A percentile compares a stretch with the other conserved stretches of the same genome.
Conservation (phyloP, 2,888 invertebrate genomes). For the Syrista parreyssii region DNA sequence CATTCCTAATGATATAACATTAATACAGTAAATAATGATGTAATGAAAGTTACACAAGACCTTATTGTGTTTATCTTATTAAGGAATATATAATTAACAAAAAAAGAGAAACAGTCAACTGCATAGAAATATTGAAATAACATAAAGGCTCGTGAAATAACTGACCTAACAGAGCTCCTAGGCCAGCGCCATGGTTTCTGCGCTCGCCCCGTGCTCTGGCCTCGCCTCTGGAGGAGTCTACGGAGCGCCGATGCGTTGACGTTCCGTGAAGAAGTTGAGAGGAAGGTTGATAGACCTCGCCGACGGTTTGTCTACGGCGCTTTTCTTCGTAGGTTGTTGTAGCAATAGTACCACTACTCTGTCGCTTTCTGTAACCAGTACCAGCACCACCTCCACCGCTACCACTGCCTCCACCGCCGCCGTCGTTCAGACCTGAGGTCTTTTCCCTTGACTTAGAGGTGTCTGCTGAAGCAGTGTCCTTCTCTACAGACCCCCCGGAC, state of each 20-base stretch:
- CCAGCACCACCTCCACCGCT: slow-evolving; percentile 19
- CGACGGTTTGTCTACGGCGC: slow-evolving; percentile 55
- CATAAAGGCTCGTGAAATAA: background rate
- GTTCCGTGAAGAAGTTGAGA: slow-evolving; percentile 44
- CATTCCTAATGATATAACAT: background rate
- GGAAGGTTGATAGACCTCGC: slow-evolving; percentile 42
- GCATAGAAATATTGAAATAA: background rate
- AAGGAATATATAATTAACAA: background rate
- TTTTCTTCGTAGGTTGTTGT: slow-evolving; percentile 56
- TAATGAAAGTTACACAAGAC: background rate
- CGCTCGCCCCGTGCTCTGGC: slow-evolving; percentile 55
- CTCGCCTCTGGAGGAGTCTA: slow-evolving; percentile 54
- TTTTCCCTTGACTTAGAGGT: slow-evolving; percentile 63
- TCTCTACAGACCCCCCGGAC: slow-evolving; percentile 67
- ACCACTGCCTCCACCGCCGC: slow-evolving; percentile 34
- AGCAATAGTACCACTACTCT: slow-evolving; percentile 54
- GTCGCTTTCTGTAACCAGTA: slow-evolving; percentile 60
- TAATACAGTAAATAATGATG: background rate
- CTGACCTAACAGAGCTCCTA: slow-evolving; percentile 60
- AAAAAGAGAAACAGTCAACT: background rate
- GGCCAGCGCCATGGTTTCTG: slow-evolving; percentile 58
- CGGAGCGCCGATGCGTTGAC: slow-evolving; percentile 44
- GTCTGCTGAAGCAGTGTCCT: slow-evolving; percentile 65
- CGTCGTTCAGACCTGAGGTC: slow-evolving; percentile 47
- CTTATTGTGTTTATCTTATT: background rate